phyloP scores from a whole-genome alignment of 2,888 invertebrate genomes.

The Acanthococcus lagerstroemiae region DNA sequence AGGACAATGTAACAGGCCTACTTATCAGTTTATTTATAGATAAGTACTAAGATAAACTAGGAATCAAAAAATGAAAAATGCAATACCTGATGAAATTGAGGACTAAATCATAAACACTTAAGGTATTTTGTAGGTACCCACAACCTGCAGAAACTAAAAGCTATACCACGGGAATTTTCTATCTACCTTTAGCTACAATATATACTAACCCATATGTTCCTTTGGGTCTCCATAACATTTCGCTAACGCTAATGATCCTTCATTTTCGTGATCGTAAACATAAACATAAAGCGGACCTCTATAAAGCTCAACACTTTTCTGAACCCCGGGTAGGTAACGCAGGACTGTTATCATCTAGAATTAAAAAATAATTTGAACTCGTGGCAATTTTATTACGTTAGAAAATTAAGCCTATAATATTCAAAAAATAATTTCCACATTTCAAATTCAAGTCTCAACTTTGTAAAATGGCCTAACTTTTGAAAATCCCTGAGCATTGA shows the following conservation, averaged over 20 bases:
- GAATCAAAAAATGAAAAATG: background rate
- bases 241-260: slow-evolving; percentile 15
- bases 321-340: background rate
- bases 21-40: too few species aligned
- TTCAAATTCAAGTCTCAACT: background rate
- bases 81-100: too few species aligned
- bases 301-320: background rate
- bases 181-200: too few species aligned
- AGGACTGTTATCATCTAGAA: slow-evolving; percentile 18
- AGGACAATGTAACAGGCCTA: too few species aligned
- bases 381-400: background rate
- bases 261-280: slow-evolving; percentile 27
- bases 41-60: too few species aligned
- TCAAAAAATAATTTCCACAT: background rate
- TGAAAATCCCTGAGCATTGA: too few species aligned
- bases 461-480: background rate
- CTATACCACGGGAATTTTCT: too few species aligned
- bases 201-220: slow-evolving; percentile 1
- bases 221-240: slow-evolving; percentile 2
- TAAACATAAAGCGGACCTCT: slow-evolving; percentile 21
- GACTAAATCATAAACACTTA: background rate
- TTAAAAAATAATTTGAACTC: background rate
- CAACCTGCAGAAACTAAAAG: too few species aligned
- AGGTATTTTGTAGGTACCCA: too few species aligned
- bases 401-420: background rate